Evolutionary conservation across 2,797 vertebrate species (phyloP).

Genomic region (Selene dorsalis): DNA sequence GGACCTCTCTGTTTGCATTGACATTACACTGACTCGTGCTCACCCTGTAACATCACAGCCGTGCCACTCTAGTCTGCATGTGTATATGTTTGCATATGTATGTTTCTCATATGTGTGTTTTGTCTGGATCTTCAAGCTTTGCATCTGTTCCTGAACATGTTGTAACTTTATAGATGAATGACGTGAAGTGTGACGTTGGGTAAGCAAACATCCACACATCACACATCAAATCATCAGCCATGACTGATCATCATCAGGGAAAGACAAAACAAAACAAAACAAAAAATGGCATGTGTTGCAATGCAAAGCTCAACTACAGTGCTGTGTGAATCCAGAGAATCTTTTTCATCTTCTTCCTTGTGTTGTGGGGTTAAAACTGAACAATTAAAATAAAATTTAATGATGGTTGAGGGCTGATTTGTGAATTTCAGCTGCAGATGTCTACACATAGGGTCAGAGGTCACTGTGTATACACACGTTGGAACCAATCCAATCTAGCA

Average conservation of each 20-base stretch:
- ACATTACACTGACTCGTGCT: slow-evolving; percentile 32
- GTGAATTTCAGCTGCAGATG: neutral
- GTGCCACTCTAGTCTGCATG: neutral
- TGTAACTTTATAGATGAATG: neutral
- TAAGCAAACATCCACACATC: slow-evolving; percentile 1
- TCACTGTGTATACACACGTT: neutral
- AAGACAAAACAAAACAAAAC: neutral
- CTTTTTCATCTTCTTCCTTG: neutral
- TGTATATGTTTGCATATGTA: slow-evolving; percentile 28
- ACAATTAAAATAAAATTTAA: neutral
- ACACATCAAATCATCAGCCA: neutral
- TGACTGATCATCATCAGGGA: neutral
- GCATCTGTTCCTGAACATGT: neutral
- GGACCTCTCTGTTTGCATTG: slow-evolving; percentile 32
- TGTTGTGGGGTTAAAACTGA: neutral
- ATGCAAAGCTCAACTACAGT: neutral
- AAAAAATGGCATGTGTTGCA: neutral
- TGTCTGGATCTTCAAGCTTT: slow-evolving; percentile 29
- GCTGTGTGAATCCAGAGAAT: neutral
- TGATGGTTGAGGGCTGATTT: neutral
- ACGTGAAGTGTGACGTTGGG: neutral
- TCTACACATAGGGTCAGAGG: neutral
- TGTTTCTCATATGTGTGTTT: slow-evolving; percentile 29
- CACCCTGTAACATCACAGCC: slow-evolving; percentile 24
- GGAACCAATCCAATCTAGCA: slow-evolving; percentile 42